Base-by-base conservation (phyloP, 2,113 vertebrate genomes). In the Pangasianodon hypophthalmus region DNA sequence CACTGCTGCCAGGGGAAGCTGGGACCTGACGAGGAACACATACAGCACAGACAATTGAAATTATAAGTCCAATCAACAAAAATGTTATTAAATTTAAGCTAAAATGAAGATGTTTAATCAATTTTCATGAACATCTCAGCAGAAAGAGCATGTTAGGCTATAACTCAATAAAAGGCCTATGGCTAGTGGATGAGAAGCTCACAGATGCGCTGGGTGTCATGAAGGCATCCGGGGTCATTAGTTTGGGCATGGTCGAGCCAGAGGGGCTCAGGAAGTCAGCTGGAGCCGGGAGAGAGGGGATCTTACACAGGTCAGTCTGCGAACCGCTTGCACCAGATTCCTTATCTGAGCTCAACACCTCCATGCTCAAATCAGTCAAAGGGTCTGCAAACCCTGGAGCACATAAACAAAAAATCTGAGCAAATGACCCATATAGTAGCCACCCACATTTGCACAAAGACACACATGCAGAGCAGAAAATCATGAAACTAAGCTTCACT, bases 221-320 rank as follows among this genome's bases (percentile, higher is more conserved):
- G 94, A 99, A 99, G 11, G 98, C 98, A 11, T 99, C 98, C 0
- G 98, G 98, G 84, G 98, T 99, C 98, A 99, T 99, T 89, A 99
- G 94, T 91, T 99, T 99, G 37, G 97, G 97, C 93, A 98, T 98
- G 69, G 94, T 92, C 2, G 96, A 97, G 2, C 92, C 96, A 46
- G 95, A 80, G 71, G 96, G 95, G 8, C 96, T 96, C 6, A 99
- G 95, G 87, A 99, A 99, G 93, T 99, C 98, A 3, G 97, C 94
- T 0, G 98, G 97, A 5, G 96, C 95, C 0, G 98, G 97, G 79
- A 99, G 96, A 0, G 97, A 96, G 0, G 97, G 92, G 0, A 98
- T 97, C 21, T 97, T 97, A 21, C 96, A 96, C 52, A 98, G 92
- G 94, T 99, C 98, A 0, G 95, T 96, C 77, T 98, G 97, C 0